A percentile compares a stretch with the other conserved stretches of the same genome.
These are phyloP conservation scores for Gambusia yucatana DNA, from an alignment of 2,797 vertebrate genomes.

Conservation along the genomic window DNA sequence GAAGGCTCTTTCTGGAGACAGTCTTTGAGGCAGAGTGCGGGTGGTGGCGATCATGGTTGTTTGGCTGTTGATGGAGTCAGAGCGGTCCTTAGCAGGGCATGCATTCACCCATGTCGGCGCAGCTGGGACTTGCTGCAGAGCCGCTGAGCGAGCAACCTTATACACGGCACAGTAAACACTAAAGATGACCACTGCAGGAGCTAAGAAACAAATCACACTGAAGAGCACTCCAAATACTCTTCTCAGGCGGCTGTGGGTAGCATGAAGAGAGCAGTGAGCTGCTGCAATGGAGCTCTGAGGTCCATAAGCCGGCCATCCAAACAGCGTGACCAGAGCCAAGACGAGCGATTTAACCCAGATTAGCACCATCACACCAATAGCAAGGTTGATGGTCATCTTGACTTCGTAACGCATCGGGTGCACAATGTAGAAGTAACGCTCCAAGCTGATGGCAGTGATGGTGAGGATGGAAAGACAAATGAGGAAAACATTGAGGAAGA, in stretches of 20 bases:
- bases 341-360: constrained; percentile 90
- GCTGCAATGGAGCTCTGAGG: constrained; percentile 89
- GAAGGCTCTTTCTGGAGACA: constrained; percentile 83
- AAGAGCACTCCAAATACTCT: constrained; percentile 89
- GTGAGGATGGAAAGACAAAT: constrained; percentile 92
- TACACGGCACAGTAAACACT: constrained; percentile 90
- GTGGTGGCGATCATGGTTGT: constrained; percentile 85
- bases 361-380: constrained; percentile 83
- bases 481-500: constrained; percentile 92
- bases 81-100: constrained; percentile 77
- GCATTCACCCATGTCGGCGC: constrained; percentile 74
- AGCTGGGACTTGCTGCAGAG: constrained; percentile 80
- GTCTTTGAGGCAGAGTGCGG: constrained; percentile 78
- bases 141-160: constrained; percentile 89
- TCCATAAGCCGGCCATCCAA: constrained; percentile 87
- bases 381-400: constrained; percentile 88
- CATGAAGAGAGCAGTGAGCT: constrained; percentile 88
- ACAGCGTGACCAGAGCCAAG: constrained; percentile 85
- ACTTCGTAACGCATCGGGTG: constrained; percentile 92
- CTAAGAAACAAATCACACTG: constrained; percentile 87
- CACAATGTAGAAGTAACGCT: constrained; percentile 93
- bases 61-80: constrained; percentile 89
- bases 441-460: constrained; percentile 90
- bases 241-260: constrained; percentile 88
- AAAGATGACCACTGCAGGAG: constrained; percentile 88